A percentile compares a stretch with the other conserved stretches of the same genome.
Conservation (phyloP, 2,113 vertebrate genomes). For the Platysteira castanea region DNA sequence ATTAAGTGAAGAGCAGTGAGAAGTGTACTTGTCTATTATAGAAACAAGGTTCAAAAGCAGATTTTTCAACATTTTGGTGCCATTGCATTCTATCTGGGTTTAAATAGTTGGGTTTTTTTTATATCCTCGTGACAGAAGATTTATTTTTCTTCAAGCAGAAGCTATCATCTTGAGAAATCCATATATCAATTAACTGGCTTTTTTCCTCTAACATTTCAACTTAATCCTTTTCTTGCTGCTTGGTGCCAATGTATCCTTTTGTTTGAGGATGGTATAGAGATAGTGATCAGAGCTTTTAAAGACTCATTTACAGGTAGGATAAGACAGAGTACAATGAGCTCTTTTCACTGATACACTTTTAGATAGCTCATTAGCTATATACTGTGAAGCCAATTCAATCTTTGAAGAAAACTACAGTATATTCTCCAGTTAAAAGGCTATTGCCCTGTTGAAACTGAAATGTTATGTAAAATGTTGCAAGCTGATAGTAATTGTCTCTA, state of each 20-base stretch:
- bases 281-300: slow-evolving; percentile 10
- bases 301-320: not conserved
- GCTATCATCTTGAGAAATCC: not conserved
- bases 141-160: not conserved
- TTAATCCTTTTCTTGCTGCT: not conserved
- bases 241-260: not conserved
- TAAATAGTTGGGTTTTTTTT: not conserved
- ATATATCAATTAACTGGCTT: not conserved
- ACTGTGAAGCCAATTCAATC: not conserved
- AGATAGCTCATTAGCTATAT: slow-evolving; percentile 27
- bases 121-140: not conserved
- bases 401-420: not conserved
- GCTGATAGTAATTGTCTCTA: not conserved
- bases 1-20: not conserved
- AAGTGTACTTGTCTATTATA: not conserved
- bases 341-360: not conserved
- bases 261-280: not conserved
- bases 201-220: not conserved
- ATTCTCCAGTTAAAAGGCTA: not conserved
- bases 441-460: not conserved
- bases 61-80: not conserved
- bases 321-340: not conserved
- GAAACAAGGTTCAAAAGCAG: not conserved
- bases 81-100: not conserved
- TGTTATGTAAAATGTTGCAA: not conserved